Evolutionary conservation across 2,113 vertebrate genomes (phyloP), one percentile per base, ranked within the genome.

Genomic region (Cardinalis cardinalis): DNA sequence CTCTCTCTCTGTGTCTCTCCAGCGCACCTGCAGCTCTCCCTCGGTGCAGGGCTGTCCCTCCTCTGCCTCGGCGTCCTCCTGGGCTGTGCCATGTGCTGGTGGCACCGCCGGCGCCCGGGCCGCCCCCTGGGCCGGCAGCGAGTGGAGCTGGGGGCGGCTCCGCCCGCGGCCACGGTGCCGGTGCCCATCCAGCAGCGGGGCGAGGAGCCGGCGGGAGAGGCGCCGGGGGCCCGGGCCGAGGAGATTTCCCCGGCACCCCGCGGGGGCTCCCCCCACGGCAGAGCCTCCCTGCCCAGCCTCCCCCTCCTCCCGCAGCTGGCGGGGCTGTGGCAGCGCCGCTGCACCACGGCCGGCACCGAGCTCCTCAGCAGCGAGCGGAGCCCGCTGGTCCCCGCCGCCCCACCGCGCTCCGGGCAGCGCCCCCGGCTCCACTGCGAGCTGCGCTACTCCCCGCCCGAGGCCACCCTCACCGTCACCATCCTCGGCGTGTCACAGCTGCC

Each of bases 61-160:
- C 92, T 98, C 77, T 98, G 97, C 94, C 98, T 98, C 96, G 97
- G 96, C 55, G 86, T 98, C 69, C 96, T 98, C 61, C 95, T 98
- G 19, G 95, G 98, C 40, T 98, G 98, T 19, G 74, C 97, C 44
- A 53, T 97, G 65, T 98, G 97, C 88, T 97, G 97, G 95, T 90
- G 96, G 34, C 96, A 88, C 34, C 88, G 73, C 17, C 96, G 93
- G 81, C 82, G 20, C 7, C 65, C 1, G 4, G 56, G 26, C 12
- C 32, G 25, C 12, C 18, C 3, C 19, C n/a, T 18, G 0, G 68
- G 96, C 87, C 96, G 96, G 80, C 90, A 96, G 58, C 91, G 49
- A 10, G 93, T 97, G 84, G 95, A 97, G 19, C 51, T 97, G 44
- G 96, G 40, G 7, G 48, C 80, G 3, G n/a, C 85, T 14, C 93